Conservation (phyloP, 2,113 vertebrate genomes). For the Hepsetus odoe region DNA sequence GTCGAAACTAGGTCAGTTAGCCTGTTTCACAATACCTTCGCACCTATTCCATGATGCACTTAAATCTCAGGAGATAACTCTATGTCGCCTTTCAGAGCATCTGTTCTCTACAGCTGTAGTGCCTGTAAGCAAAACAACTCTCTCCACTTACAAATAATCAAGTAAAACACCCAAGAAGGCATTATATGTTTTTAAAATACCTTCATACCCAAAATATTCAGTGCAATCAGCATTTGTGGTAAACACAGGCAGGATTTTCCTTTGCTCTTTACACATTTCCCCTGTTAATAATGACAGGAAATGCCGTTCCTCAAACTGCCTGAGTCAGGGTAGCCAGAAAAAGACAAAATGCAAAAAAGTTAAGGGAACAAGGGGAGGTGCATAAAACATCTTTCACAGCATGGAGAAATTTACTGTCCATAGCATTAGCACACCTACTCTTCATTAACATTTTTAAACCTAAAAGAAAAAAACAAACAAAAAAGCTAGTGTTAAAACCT, state of each 20-base stretch:
- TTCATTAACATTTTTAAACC: neutral
- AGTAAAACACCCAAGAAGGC: neutral
- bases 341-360: neutral
- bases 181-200: neutral
- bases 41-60: neutral
- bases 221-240: conserved; percentile 37
- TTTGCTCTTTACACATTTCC: conserved; percentile 78
- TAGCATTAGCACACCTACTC: neutral
- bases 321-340: conserved; percentile 8
- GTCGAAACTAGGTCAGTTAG: conserved; percentile 22
- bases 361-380: neutral
- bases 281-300: conserved; percentile 89
- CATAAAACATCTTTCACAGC: neutral
- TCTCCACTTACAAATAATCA: neutral
- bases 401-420: neutral
- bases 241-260: conserved; percentile 87
- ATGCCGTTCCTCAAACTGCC: conserved; percentile 69
- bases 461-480: neutral
- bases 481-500: conserved; percentile 31
- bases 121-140: neutral
- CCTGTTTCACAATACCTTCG: neutral
- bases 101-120: conserved; percentile 3
- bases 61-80: neutral
- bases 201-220: neutral
- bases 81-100: conserved; percentile 8